A percentile compares a stretch with the other conserved stretches of the same genome.
Evolutionary conservation across 2,797 vertebrate species (phyloP).

Genomic region (Catamblyrhynchus diadema): DNA sequence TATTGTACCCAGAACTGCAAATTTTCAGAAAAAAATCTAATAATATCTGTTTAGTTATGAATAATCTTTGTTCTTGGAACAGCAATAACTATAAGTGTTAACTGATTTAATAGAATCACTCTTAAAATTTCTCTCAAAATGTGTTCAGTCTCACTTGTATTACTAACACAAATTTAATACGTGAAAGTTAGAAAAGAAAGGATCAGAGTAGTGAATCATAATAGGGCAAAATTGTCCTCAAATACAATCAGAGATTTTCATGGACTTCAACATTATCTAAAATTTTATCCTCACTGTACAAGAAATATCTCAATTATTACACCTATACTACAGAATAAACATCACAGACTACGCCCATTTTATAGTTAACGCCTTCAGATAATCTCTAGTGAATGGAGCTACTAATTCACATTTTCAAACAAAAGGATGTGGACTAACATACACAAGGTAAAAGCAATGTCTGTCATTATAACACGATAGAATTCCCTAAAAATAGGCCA

Average conservation of each 20-base stretch:
- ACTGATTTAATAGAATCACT: background rate
- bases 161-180: background rate
- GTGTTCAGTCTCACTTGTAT: background rate
- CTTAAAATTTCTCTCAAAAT: background rate
- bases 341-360: background rate
- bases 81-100: background rate
- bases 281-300: background rate
- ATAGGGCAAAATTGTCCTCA: background rate
- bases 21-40: background rate
- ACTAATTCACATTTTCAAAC: background rate
- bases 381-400: background rate
- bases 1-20: background rate
- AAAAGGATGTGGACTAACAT: background rate
- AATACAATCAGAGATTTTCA: background rate
- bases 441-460: background rate
- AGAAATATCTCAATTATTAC: background rate
- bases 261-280: background rate
- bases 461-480: background rate
- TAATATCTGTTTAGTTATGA: background rate
- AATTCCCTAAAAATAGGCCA: background rate
- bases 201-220: background rate
- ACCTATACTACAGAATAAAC: background rate
- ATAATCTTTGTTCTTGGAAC: background rate
- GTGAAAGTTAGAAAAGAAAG: background rate
- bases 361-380: background rate